These are phyloP conservation scores for Hetaerina titia DNA, from an alignment of 2,888 invertebrate species.

Conservation along the genomic window DNA sequence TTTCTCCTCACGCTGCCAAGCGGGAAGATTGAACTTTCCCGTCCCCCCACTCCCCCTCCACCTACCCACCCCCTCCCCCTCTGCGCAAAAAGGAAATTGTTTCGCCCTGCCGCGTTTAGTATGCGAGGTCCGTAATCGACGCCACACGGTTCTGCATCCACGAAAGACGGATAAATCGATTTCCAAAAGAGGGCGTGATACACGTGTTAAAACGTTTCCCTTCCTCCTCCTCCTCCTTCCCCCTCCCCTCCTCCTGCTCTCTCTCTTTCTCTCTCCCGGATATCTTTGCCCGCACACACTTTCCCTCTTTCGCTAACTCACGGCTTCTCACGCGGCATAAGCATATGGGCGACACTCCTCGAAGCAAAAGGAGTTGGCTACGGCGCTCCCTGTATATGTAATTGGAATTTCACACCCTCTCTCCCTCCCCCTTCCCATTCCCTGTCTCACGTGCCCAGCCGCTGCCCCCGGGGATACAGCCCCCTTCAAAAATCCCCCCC, in stretches of 20 bases:
- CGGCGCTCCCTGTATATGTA: neutral
- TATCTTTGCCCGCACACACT: neutral
- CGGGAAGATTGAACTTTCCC: neutral
- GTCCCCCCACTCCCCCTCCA: neutral
- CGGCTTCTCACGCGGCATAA: neutral
- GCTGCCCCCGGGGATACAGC: neutral
- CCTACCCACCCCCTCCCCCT: neutral
- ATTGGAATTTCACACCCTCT: conserved; percentile 4
- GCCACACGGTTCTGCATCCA: conserved; percentile 27
- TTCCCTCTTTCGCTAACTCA: neutral
- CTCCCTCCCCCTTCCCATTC: no score
- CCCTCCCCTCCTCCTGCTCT: neutral
- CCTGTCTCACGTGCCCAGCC: no score
- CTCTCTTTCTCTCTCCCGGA: neutral
- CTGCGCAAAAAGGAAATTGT: conserved; percentile 12
- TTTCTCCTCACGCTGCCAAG: conserved; percentile 15
- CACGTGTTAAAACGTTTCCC: conserved; percentile 35
- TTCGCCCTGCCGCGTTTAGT: conserved; percentile 28
- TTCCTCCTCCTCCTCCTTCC: neutral
- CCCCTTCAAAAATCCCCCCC: no score
- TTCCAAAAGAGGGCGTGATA: conserved; percentile 39
- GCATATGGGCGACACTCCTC: conserved; percentile 3
- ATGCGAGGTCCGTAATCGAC: neutral
- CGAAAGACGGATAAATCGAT: conserved; percentile 34
- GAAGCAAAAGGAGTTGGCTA: neutral